Conservation (phyloP, 2,113 vertebrate genomes). For the Menidia beryllina region DNA sequence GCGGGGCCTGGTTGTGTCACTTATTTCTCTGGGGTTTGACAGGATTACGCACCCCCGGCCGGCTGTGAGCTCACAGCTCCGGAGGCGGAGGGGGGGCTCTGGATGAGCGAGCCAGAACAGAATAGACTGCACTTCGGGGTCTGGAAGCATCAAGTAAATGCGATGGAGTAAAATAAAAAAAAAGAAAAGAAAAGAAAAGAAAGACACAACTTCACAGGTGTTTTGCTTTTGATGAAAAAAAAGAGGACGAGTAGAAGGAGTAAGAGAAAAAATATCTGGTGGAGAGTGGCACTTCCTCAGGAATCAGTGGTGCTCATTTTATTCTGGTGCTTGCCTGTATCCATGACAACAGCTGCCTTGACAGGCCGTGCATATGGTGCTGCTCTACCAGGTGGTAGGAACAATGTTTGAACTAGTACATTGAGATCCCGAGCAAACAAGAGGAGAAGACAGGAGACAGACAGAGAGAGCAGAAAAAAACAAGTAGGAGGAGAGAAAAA, state of each 20-base stretch:
- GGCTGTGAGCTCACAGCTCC: slow-evolving; percentile 53
- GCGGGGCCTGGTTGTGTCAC: slow-evolving; percentile 26
- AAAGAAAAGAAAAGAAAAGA: slow-evolving; percentile 26
- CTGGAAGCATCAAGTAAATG: slow-evolving; percentile 62
- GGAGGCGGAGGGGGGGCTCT: slow-evolving; percentile 57
- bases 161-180: slow-evolving; percentile 1
- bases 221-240: slow-evolving; percentile 62
- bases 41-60: too few species aligned
- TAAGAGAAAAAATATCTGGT: slow-evolving; percentile 63
- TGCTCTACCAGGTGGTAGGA: slow-evolving; percentile 99
- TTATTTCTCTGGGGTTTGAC: slow-evolving; percentile 59
- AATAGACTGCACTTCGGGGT: slow-evolving; percentile 43
- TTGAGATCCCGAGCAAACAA: slow-evolving; percentile 99
- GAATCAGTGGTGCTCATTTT: slow-evolving; percentile 90
- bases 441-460: slow-evolving; percentile 52
- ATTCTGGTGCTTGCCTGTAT: slow-evolving; percentile 95
- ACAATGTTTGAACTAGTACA: slow-evolving; percentile 99
- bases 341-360: slow-evolving; percentile 99
- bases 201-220: slow-evolving; percentile 76
- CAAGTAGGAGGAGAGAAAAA: slow-evolving; percentile 71
- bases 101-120: slow-evolving; percentile 64
- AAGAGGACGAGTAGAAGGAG: slow-evolving; percentile 41
- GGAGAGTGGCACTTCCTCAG: slow-evolving; percentile 88
- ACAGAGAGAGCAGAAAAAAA: slow-evolving; percentile 7
- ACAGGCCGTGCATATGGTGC: slow-evolving; percentile 99